Base-by-base conservation (phyloP, 2,113 vertebrate species). In the Epinephelus moara region DNA sequence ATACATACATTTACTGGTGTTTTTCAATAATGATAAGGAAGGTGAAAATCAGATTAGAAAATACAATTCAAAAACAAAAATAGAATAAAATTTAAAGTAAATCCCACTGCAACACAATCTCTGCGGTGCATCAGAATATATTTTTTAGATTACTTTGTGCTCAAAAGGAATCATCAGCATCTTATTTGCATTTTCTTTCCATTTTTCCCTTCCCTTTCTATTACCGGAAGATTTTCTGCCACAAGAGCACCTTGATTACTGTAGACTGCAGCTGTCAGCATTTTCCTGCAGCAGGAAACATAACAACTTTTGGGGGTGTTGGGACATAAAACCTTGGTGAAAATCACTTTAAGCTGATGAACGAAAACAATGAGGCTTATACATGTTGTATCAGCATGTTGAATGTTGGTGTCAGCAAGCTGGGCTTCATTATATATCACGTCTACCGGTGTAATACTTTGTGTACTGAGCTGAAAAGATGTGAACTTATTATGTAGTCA, bases 401-500 rank as follows among this genome's bases (percentile, higher is more conserved):
- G 61, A 78, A 64, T 18, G 49, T 50, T 37, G 15, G 4, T 17
- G 25, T 74, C 57, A 82, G 60, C 45, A 67, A 59, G 10, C 3
- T 53, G 19, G 27, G 49, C 25, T 70, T 83, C 4, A 67, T 69
- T 33, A 42, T 75, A 80, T 64, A 33, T 37, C 33, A 27, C n/a
- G 1, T 68, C 57, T 79, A 72, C 47, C 3, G 40, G 30, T 82
- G 70, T 53, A 79, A 70, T 70, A 81, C 78, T 33, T 55, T 76
- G 30, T 76, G 59, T 64, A 40, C 25, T 60, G 47, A 66, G 69
- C 42, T 61, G 17, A 87, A 83, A 77, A 42, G 30, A 60, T 45
- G 80, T 76, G 70, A 86, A 71, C 84, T 90, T 76, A 88, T 85
- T 78, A 87, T 85, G 87, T 45, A 88, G 78, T 84, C 77, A 62